Base-by-base conservation (phyloP, 2,888 invertebrate genomes). In the Sthenelais limicola region DNA sequence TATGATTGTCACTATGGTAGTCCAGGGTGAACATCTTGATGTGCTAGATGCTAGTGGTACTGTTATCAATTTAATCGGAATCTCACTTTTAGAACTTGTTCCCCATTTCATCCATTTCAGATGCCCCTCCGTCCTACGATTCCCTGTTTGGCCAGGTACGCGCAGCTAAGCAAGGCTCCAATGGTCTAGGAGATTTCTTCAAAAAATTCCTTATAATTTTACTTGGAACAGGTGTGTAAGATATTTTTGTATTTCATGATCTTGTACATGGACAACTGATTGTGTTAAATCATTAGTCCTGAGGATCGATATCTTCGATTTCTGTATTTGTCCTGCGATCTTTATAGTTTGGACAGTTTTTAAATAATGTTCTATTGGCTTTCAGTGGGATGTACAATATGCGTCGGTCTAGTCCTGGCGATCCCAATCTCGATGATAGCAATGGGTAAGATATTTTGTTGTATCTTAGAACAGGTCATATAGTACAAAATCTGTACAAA, bases 351-450 rank as follows among this genome's bases (percentile, higher is more conserved):
- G 12, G 21, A 49, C 18, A 43, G 28, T 5, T 47, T 26, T 72
- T 30, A 4, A 67, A 24, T 33, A 7, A 48, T 67, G 21, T 67
- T 38, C 12, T 32, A 38, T 47, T 71, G 76, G 75, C 58, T 89
- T 89, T 68, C 87, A 92, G 92, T 92, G 84, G 92, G 92, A 26
- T 92, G 91, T 84, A 91, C 91, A 35, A 90, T 92, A 74, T 89
- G 91, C 74, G 85, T 92, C 77, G 92, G 91, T 49, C 86, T 92
- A 58, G 90, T 91, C 18, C 89, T 92, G 81, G 91, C 91, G 30
- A 89, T 92, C 78, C 92, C 92, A 68, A 89, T 92, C 77, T 90
- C 91, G 78, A 92, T 92, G 92, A 91, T 92, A 78, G 89, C 91
- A 26, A 91, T 92, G 83, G 92, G 89, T 84, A 80, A 81, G 87